Percentiles rank a stretch among this genome's conserved stretches.
Conservation (phyloP, 1,140 invertebrate species). For the Lysiphlebus fabarum region DNA sequence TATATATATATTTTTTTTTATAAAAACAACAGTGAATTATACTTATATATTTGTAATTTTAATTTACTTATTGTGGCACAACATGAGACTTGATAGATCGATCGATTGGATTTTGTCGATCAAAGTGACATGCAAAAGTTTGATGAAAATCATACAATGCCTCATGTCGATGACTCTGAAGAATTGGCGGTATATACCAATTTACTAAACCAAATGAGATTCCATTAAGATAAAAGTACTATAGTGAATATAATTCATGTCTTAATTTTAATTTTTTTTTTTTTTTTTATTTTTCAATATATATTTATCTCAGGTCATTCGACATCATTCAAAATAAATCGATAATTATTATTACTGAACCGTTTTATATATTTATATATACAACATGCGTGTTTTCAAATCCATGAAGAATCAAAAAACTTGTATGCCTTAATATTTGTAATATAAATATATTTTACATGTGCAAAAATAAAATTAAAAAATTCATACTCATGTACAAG, state of each 20-base stretch:
- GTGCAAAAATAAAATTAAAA: too few relatives aligned
- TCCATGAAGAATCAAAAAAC: too few relatives aligned
- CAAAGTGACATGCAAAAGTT: constrained; percentile 9
- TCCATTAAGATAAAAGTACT: constrained; percentile 26
- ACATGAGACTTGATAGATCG: background rate
- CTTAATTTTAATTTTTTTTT: background rate
- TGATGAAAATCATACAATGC: constrained; percentile 10
- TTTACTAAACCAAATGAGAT: constrained; percentile 22
- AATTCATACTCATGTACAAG: too few relatives aligned
- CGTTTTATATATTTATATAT: too few relatives aligned
- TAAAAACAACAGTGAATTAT: too few relatives aligned
- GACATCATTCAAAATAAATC: background rate
- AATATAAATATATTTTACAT: too few relatives aligned
- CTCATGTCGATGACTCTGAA: constrained; percentile 18
- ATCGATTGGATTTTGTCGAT: background rate
- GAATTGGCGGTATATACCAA: constrained; percentile 3
- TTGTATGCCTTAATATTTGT: too few relatives aligned
- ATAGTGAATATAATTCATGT: background rate
- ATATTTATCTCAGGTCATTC: background rate
- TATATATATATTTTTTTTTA: too few relatives aligned
- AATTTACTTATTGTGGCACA: too few relatives aligned
- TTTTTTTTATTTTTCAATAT: background rate
- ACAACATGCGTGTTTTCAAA: too few relatives aligned
- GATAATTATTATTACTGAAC: too few relatives aligned
- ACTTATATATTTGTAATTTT: too few relatives aligned